Evolutionary conservation across 2,888 invertebrate genomes (phyloP).

Genomic region (Xestobium rufovillosum): DNA sequence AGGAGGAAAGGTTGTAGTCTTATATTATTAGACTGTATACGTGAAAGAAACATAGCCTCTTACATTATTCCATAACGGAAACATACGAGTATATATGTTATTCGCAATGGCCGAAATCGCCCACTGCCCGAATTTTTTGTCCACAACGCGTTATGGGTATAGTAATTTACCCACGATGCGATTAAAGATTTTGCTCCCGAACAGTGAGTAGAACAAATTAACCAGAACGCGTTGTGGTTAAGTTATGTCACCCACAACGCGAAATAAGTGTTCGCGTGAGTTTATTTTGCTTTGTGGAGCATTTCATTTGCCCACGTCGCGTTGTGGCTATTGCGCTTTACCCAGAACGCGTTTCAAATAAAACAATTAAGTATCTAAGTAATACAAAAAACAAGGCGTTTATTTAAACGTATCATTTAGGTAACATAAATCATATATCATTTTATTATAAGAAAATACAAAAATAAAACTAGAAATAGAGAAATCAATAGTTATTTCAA

Average conservation of each 20-base stretch:
- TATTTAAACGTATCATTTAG: too few species aligned
- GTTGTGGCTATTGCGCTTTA: not conserved
- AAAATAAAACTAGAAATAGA: not conserved
- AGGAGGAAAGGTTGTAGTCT: too few species aligned
- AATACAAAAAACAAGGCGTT: too few species aligned
- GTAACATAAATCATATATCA: too few species aligned
- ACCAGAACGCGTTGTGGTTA: not conserved
- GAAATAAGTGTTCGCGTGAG: not conserved
- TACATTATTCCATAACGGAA: too few species aligned
- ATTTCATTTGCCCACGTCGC: not conserved
- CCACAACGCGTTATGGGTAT: conserved; percentile 3
- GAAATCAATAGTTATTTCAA: too few species aligned
- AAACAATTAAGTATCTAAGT: not conserved
- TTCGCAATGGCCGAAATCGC: conserved; percentile 3
- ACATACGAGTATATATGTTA: too few species aligned
- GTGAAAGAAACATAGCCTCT: too few species aligned
- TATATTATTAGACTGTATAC: too few species aligned
- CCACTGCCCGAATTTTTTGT: too few species aligned
- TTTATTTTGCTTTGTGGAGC: not conserved
- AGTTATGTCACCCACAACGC: not conserved
- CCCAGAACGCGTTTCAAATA: not conserved
- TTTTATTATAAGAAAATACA: not conserved
- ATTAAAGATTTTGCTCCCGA: not conserved
- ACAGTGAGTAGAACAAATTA: not conserved
- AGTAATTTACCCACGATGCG: not conserved